Conservation (phyloP, 1,140 invertebrate species). For the Hyles euphorbiae region DNA sequence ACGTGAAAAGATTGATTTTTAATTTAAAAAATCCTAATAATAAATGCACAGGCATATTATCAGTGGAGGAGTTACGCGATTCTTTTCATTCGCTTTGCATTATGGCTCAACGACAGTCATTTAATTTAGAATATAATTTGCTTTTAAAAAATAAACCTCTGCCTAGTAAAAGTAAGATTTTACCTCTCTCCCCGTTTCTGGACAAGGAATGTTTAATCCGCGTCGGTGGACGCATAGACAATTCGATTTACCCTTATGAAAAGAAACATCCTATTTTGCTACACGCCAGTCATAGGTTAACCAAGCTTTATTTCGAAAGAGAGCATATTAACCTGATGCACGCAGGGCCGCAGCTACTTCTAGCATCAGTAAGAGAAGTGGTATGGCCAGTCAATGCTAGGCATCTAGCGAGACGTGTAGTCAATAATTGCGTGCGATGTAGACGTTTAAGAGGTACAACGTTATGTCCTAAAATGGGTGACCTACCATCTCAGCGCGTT, state of each 20-base stretch:
- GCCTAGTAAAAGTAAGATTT: neutral
- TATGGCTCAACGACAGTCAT: constrained; percentile 13
- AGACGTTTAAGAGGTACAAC: constrained; percentile 6
- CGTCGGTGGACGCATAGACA: constrained; percentile 16
- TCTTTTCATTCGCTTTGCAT: constrained; percentile 3
- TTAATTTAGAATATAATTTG: constrained; percentile 7
- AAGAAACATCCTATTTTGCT: constrained; percentile 23
- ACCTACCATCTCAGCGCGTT: constrained; percentile 26
- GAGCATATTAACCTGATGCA: constrained; percentile 10
- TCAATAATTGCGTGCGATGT: constrained; percentile 11
- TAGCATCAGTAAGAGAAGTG: constrained; percentile 12
- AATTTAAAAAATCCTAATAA: constrained; percentile 10
- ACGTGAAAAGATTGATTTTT: constrained; percentile 7
- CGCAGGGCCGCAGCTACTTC: constrained; percentile 12
- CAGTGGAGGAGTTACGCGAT: constrained; percentile 11
- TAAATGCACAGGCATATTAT: constrained; percentile 1
- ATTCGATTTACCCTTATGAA: constrained; percentile 12
- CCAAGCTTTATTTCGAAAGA: constrained; percentile 10
- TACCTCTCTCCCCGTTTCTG: constrained; percentile 12
- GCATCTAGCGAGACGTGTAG: constrained; percentile 3
- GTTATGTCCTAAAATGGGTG: constrained; percentile 8
- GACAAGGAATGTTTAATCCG: constrained; percentile 15
- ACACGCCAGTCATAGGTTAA: constrained; percentile 10
- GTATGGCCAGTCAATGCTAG: constrained; percentile 16
- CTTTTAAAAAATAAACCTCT: constrained; percentile 6